A percentile compares a stretch with the other conserved stretches of the same genome.
Conservation (phyloP, 1,140 invertebrate genomes). For the Pogonomyrmex barbatus region DNA sequence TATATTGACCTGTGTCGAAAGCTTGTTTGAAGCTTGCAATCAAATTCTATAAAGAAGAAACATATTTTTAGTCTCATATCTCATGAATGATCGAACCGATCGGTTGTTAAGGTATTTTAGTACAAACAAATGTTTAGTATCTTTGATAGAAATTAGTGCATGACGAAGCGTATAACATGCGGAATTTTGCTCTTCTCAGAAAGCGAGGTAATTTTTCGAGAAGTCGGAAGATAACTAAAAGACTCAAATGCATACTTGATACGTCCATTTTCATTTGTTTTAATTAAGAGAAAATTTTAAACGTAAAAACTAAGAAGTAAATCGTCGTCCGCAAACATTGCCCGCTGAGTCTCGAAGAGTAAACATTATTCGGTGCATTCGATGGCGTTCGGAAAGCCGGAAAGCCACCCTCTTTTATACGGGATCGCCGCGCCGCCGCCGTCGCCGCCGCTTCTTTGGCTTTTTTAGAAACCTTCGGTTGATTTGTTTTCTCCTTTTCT, state of each 20-base stretch:
- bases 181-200: not conserved
- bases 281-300: not conserved
- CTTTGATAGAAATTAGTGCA: slow-evolving; percentile 33
- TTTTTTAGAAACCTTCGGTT: slow-evolving; percentile 81
- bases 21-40: slow-evolving; percentile 16
- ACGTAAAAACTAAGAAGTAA: not conserved
- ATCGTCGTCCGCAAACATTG: not conserved
- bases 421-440: not conserved
- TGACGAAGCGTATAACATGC: slow-evolving; percentile 21
- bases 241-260: not conserved
- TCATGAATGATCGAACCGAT: not conserved
- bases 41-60: not conserved
- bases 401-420: not conserved
- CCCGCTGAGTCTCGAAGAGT: not conserved
- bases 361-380: not conserved
- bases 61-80: not conserved
- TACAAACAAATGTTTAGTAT: slow-evolving; percentile 1
- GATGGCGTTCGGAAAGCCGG: not conserved
- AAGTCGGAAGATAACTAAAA: not conserved
- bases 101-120: slow-evolving; percentile 1
- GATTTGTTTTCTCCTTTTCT: slow-evolving; percentile 84
- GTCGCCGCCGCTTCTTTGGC: slow-evolving; percentile 75
- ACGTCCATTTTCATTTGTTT: not conserved
- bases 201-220: not conserved
- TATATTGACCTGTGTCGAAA: slow-evolving; percentile 17